Percentiles rank a stretch among this genome's conserved stretches.
These are phyloP conservation scores for Amorpha juglandis DNA, from an alignment of 2,888 invertebrate genomes.

Conservation along the genomic window DNA sequence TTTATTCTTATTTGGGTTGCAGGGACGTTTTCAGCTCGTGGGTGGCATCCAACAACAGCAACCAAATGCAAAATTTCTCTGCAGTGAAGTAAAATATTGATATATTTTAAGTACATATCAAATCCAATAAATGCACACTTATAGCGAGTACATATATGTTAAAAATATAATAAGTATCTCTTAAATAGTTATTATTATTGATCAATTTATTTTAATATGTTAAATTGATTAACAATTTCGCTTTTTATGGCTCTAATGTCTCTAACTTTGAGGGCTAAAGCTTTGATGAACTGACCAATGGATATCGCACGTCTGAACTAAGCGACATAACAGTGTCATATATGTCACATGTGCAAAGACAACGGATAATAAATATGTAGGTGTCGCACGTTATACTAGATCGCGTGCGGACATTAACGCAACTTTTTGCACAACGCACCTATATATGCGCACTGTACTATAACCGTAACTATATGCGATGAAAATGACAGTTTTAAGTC, in stretches of 20 bases:
- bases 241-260: neutral
- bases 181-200: neutral
- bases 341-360: no score
- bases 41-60: constrained; percentile 94
- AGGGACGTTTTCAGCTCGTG: constrained; percentile 96
- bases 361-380: no score
- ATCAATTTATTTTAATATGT: constrained; percentile 9
- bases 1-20: constrained; percentile 60
- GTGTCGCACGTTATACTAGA: no score
- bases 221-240: constrained; percentile 5
- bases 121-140: constrained; percentile 44
- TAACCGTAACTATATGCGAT: no score
- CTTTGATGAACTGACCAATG: neutral
- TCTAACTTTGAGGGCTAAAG: constrained; percentile 1
- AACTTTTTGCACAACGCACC: no score
- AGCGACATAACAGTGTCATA: neutral
- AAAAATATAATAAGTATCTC: constrained; percentile 1
- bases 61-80: constrained; percentile 90
- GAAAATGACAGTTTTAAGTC: no score
- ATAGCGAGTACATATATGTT: constrained; percentile 15
- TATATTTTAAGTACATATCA: constrained; percentile 58
- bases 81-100: constrained; percentile 88
- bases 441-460: no score
- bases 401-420: no score
- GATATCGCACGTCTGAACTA: neutral